A percentile compares a stretch with the other conserved stretches of the same genome.
phyloP scores from a whole-genome alignment of 2,888 invertebrate species.

The Pseudococcus jackbeardsleyi region DNA sequence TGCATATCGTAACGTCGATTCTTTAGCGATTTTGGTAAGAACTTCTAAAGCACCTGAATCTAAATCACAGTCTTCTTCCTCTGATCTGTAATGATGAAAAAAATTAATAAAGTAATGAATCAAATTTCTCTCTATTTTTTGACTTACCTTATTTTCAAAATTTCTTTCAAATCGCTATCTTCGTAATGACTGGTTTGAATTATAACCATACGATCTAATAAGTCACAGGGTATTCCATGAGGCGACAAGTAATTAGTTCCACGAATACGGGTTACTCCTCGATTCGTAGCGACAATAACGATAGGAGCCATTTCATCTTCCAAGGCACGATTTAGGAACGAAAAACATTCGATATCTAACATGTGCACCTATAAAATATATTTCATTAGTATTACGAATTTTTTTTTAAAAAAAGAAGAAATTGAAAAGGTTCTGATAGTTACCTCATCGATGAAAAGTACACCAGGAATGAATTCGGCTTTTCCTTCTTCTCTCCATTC shows the following conservation, averaged over 20 bases:
- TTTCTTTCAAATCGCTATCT: constrained; percentile 90
- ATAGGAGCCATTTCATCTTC: constrained; percentile 98
- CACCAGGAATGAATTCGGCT: constrained; percentile 98
- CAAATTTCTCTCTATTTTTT: neutral
- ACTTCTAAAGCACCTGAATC: constrained; percentile 90
- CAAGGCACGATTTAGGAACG: constrained; percentile 95
- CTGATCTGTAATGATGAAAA: constrained; percentile 78
- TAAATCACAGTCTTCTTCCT: constrained; percentile 98
- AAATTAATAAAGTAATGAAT: neutral
- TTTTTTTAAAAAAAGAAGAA: neutral
- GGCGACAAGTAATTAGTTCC: constrained; percentile 95
- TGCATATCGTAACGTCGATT: constrained; percentile 95
- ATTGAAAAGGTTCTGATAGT: neutral
- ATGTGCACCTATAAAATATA: constrained; percentile 82
- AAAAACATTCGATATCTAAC: constrained; percentile 99
- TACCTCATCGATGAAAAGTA: constrained; percentile 95
- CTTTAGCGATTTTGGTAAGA: constrained; percentile 91
- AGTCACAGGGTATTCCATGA: constrained; percentile 97
- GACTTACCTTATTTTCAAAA: constrained; percentile 83
- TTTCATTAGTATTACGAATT: neutral
- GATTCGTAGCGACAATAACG: constrained; percentile 98
- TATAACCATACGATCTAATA: constrained; percentile 95
- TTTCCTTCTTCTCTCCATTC: constrained; percentile 99
- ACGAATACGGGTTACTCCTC: constrained; percentile 92
- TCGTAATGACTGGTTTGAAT: constrained; percentile 91